These are phyloP conservation scores for Omphaloscelis lunosa DNA, from an alignment of 2,888 invertebrate species.

Conservation along the genomic window DNA sequence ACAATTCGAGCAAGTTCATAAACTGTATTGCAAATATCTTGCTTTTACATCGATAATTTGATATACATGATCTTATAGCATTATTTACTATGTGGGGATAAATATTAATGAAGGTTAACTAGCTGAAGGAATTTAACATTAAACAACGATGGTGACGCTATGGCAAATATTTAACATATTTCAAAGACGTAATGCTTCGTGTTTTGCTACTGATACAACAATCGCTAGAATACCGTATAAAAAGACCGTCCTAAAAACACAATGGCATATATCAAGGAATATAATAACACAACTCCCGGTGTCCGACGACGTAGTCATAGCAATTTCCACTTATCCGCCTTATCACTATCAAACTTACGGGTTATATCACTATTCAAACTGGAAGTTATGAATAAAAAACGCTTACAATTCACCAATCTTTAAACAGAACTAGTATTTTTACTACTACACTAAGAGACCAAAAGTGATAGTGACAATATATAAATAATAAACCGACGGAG, in stretches of 20 bases:
- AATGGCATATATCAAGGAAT: slow-evolving; percentile 69
- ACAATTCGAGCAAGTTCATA: neutral
- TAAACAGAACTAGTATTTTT: slow-evolving; percentile 47
- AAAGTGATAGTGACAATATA: slow-evolving; percentile 64
- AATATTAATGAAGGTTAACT: slow-evolving; percentile 66
- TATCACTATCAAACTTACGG: slow-evolving; percentile 83
- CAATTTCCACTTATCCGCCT: slow-evolving; percentile 86
- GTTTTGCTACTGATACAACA: slow-evolving; percentile 17
- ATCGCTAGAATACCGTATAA: slow-evolving; percentile 24
- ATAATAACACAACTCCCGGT: slow-evolving; percentile 74
- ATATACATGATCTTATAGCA: slow-evolving; percentile 35
- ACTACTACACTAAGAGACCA: slow-evolving; percentile 67
- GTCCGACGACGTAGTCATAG: slow-evolving; percentile 83
- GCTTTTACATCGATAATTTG: slow-evolving; percentile 24
- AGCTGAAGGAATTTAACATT: slow-evolving; percentile 53
- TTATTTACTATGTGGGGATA: slow-evolving; percentile 41
- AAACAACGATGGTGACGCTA: slow-evolving; percentile 55
- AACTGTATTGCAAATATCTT: slow-evolving; percentile 6
- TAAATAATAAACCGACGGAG: slow-evolving; percentile 61
- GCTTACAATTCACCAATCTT: slow-evolving; percentile 64
- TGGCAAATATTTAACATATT: slow-evolving; percentile 38
- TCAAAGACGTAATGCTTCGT: slow-evolving; percentile 12
- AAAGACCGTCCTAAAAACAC: slow-evolving; percentile 54
- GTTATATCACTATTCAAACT: slow-evolving; percentile 73
- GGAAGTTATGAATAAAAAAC: slow-evolving; percentile 66